phyloP scores from a whole-genome alignment of 2,888 invertebrate species.

The Lamellibrachia satsuma region DNA sequence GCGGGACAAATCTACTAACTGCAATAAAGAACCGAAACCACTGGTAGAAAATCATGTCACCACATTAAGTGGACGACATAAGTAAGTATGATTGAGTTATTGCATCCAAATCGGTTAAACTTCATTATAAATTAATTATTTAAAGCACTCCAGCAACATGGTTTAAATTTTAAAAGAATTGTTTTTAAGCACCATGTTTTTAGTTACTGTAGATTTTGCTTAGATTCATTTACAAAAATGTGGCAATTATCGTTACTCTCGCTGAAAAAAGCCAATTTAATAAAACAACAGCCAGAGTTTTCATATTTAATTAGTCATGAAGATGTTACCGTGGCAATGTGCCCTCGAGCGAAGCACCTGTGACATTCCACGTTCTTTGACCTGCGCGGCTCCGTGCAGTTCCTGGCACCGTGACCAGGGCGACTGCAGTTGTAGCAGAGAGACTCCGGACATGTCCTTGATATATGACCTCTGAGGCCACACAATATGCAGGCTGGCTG shows the following conservation, averaged over 20 bases:
- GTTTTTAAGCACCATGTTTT: background rate
- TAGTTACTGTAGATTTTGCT: background rate
- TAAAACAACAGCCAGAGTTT: background rate
- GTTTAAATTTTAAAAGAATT: background rate
- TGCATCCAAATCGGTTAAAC: too few relatives aligned
- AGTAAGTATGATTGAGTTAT: too few relatives aligned
- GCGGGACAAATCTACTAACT: too few relatives aligned
- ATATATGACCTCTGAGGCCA: constrained; percentile 13
- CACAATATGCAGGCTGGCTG: constrained; percentile 14
- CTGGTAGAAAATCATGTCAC: too few relatives aligned
- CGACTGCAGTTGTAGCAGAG: background rate
- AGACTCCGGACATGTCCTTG: background rate
- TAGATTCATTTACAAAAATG: background rate
- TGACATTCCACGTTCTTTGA: background rate
- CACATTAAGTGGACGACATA: too few relatives aligned
- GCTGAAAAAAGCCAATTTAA: background rate
- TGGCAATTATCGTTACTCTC: background rate
- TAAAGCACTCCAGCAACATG: background rate
- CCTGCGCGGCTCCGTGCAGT: constrained; percentile 7
- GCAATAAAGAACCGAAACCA: too few relatives aligned
- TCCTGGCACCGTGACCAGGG: constrained; percentile 9
- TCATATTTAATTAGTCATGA: background rate
- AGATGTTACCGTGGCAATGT: constrained; percentile 1
- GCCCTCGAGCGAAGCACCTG: background rate
- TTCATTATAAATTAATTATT: background rate